Evolutionary conservation across 2,888 invertebrate species (phyloP), one percentile per base, ranked within the genome.

Genomic region (Dicroscelio sp.): DNA sequence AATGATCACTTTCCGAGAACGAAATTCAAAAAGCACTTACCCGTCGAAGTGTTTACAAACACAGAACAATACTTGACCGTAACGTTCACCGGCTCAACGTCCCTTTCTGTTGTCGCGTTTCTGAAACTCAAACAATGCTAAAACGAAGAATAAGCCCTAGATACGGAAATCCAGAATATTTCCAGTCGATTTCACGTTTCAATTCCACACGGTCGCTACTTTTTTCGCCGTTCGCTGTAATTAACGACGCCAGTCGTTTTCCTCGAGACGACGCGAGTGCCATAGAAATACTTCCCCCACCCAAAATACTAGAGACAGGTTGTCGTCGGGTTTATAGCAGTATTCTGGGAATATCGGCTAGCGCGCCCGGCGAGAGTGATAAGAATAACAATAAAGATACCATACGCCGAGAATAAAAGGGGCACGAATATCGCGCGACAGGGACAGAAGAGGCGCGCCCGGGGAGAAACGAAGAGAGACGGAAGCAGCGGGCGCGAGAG

Each of bases 311-410:
- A 63, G 71, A 52, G 83, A 85, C 75, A 85, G 80, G 84, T 88
- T 83, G 88, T 88, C 76, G 88, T 88, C 63, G 86, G 85, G 80
- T 60, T 91, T 85, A 88, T 88, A n/a, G 85, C 76, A 78, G 88
- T 82, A 86, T 91, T 91, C 90, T 78, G 71, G 80, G 90, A 91
- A 91, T 73, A 90, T 85, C 71, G 88, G 79, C 90, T 90, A 85
- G 80, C 67, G 79, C 75, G 90, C 20, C 31, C 80, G 83, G 30
- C 90, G n/a, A n/a, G 87, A 90, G 88, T 91, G 91, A 91, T 91
- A 91, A 91, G 91, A 91, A 91, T 88, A 89, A 86, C 91, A 91
- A 91, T 88, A 91, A 91, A 91, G 88, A 86, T 91, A 83, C 88
- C 83, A 73, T 88, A 91, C 88, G 88, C 67, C 63, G 76, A 75